These are phyloP conservation scores for Sesamia inferens DNA, from an alignment of 2,888 invertebrate species.

Conservation along the genomic window DNA sequence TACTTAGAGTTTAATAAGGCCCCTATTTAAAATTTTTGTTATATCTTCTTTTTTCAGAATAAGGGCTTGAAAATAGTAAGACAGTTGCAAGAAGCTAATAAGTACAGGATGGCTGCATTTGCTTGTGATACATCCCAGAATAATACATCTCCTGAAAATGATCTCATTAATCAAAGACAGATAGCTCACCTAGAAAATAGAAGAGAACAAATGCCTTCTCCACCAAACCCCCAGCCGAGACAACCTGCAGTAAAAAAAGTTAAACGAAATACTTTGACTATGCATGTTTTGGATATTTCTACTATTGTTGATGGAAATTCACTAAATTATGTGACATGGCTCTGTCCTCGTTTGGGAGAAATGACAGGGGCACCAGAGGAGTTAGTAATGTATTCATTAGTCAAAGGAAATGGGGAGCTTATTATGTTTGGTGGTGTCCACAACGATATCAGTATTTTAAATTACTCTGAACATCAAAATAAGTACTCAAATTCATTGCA, in stretches of 20 bases:
- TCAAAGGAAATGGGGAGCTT: conserved; percentile 97
- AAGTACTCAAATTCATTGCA: conserved; percentile 94
- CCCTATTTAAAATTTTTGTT: background rate
- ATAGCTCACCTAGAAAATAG: conserved; percentile 85
- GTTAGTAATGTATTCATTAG: conserved; percentile 96
- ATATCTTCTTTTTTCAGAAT: conserved; percentile 79
- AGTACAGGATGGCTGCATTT: conserved; percentile 89
- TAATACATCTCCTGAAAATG: conserved; percentile 82
- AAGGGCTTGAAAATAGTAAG: conserved; percentile 86
- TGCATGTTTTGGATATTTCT: conserved; percentile 96
- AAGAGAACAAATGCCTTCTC: conserved; percentile 78
- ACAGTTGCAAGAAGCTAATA: conserved; percentile 87
- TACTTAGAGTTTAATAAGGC: background rate
- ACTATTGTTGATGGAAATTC: conserved; percentile 91
- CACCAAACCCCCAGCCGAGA: conserved; percentile 75
- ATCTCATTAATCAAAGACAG: conserved; percentile 87
- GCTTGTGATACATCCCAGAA: conserved; percentile 83
- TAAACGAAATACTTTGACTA: conserved; percentile 92
- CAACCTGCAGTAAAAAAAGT: conserved; percentile 90
- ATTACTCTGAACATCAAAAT: conserved; percentile 89
- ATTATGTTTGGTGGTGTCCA: conserved; percentile 99
- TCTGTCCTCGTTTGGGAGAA: conserved; percentile 92
- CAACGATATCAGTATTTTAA: conserved; percentile 92
- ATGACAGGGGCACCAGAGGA: conserved; percentile 95
- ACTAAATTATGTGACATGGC: conserved; percentile 92